A percentile compares a stretch with the other conserved stretches of the same genome.
phyloP scores from a whole-genome alignment of 2,113 vertebrate species.

The Alosa alosa region DNA sequence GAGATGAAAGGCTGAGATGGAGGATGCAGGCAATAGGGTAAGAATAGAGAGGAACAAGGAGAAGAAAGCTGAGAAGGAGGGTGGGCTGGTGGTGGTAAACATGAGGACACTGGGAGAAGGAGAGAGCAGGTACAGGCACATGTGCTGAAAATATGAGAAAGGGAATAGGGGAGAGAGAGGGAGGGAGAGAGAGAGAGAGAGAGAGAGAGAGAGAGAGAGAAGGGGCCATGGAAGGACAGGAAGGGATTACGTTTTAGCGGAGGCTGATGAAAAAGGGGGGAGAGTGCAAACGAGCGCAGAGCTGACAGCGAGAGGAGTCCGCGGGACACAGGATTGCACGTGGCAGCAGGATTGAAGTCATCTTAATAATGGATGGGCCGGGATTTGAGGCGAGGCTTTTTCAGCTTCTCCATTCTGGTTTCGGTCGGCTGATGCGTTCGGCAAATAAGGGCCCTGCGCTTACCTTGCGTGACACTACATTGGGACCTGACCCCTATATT shows the following conservation, averaged over 20 bases:
- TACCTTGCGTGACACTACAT: neutral
- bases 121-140: neutral
- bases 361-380: constrained; percentile 3
- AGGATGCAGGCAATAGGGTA: neutral
- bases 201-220: neutral
- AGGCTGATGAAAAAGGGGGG: neutral
- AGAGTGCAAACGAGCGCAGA: neutral
- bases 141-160: neutral
- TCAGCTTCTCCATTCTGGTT: neutral
- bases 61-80: neutral
- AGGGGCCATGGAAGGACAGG: constrained; percentile 10
- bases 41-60: neutral
- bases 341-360: constrained; percentile 5
- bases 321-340: neutral
- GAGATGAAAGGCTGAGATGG: neutral
- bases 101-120: neutral
- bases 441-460: neutral
- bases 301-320: neutral
- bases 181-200: neutral
- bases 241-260: neutral
- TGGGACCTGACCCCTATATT: neutral
- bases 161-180: neutral
- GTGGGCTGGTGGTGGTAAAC: neutral
- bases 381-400: neutral
- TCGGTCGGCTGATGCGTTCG: neutral